Evolutionary conservation across 2,113 vertebrate genomes (phyloP), one percentile per base, ranked within the genome.

Genomic region (Marcusenius ussheri): DNA sequence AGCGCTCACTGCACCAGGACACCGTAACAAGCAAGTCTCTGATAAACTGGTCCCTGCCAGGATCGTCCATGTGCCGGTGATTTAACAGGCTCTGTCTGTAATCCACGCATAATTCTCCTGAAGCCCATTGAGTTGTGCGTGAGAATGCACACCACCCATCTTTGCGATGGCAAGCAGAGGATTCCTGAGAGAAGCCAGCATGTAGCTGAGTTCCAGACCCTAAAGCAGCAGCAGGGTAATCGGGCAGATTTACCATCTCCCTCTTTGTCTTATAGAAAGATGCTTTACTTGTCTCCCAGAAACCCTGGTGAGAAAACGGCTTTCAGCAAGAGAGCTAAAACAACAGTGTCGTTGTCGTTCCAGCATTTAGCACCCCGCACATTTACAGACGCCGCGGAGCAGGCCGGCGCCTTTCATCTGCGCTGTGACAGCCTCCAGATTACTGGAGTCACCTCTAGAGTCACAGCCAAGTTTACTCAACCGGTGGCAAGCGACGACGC

Each of bases 381-480:
- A 1, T 62, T 89, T 27, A 70, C 39, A 46, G 58, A 83, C 7
- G 6, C 19, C 46, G 47, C 45, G 46, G 85, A n/a, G 49, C 39
- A 62, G 86, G 24, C 46, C 2, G 80, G 84, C 6, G 88, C 5
- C 62, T 27, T 35, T 9, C 27, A 66, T 4, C 84, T 17, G 50
- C 62, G 13, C 88, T 66, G 56, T 86, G 58, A 77, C 74, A 31
- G 74, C 83, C 66, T 88, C 90, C 46, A 50, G 84, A 66, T 50
- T 83, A 49, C 35, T 87, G 27, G 91, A 93, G 62, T 86, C 5
- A 13, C 88, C 50, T 92, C 89, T 92, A 83, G 92, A 89, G 62
- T 90, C 88, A 84, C 45, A 74, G 92, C 91, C 91, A 93, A 93
- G 91, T 92, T 92, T 91, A 92, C 58, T 90, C 90, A 91, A 42